Evolutionary conservation across 2,888 invertebrate species (phyloP).

Genomic region (Amaurobius ferox): DNA sequence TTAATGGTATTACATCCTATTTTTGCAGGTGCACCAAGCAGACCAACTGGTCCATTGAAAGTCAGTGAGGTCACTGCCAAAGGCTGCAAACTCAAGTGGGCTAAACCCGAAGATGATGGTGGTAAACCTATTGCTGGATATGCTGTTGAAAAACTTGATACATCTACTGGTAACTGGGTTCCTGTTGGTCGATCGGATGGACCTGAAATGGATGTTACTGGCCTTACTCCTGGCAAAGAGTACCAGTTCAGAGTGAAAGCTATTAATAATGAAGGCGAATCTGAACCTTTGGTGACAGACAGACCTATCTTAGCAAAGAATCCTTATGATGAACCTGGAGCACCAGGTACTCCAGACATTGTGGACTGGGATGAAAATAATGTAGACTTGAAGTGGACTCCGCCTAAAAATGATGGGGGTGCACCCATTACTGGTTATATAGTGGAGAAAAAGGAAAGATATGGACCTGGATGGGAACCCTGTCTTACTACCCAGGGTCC

Average conservation of each 20-base stretch:
- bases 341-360: slow-evolving; percentile 93
- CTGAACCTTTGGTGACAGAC: slow-evolving; percentile 93
- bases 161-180: slow-evolving; percentile 93
- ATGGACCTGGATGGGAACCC: slow-evolving; percentile 84
- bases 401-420: slow-evolving; percentile 95
- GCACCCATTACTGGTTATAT: slow-evolving; percentile 84
- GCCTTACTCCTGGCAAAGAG: slow-evolving; percentile 80
- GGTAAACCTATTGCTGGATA: slow-evolving; percentile 94
- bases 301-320: slow-evolving; percentile 95
- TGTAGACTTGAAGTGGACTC: slow-evolving; percentile 95
- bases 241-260: slow-evolving; percentile 81
- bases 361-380: slow-evolving; percentile 98
- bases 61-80: slow-evolving; percentile 92
- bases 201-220: slow-evolving; percentile 79
- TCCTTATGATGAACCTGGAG: slow-evolving; percentile 96
- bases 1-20: too few species aligned
- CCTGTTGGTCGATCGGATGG: slow-evolving; percentile 88
- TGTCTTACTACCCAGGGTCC: slow-evolving; percentile 80
- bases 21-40: slow-evolving; percentile 85
- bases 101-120: slow-evolving; percentile 88
- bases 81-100: slow-evolving; percentile 93
- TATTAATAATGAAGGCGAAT: slow-evolving; percentile 82
- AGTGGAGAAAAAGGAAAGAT: slow-evolving; percentile 78
- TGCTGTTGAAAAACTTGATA: slow-evolving; percentile 94
- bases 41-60: slow-evolving; percentile 92